Base-by-base conservation (phyloP, 2,113 vertebrate genomes). In the Erinaceus europaeus region DNA sequence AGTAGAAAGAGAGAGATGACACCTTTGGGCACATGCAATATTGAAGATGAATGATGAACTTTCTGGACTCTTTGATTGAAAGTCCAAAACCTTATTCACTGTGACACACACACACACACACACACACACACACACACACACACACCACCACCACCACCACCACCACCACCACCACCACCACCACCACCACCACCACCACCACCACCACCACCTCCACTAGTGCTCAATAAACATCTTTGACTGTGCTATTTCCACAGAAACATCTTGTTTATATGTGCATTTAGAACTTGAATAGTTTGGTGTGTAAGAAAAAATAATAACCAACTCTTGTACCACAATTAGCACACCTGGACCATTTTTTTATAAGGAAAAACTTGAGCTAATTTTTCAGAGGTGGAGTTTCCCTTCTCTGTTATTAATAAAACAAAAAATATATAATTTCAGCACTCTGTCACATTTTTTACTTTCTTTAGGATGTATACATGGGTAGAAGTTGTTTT, bases 301-400 rank as follows among this genome's bases (percentile, higher is more conserved):
- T 7, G 57, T 59, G 10, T 38, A 74, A 52, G 21, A 40, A n/a
- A 67, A 59, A 46, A 87, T 83, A 65, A 73, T 57, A 62, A 71
- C 14, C 2, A 61, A 32, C 9, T 23, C 36, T 32, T 78, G 4
- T 20, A 32, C 10, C 84, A 13, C 6, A 55, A 29, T 64, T 40
- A 65, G 3, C 17, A 17, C 18, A 74, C 2, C 3, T 40, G 20
- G 21, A 2, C 69, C 29, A 83, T 38, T 0, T 74, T 83, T 82
- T 52, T 32, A 36, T n/a, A 78, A 9, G 3, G 84, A 72, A 82
- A 11, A 42, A 36, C 9, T 25, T 21, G 13, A 38, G 3, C 65
- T n/a, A n/a, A n/a, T n/a, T 27, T 42, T 71, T 75, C 25, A 72
- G 10, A 87, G 84, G 62, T 74, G 21, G 1, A 25, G 14, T 61